A percentile compares a stretch with the other conserved stretches of the same genome.
Conservation (phyloP, 2,797 vertebrate species). For the Pachyuromys duprasi region DNA sequence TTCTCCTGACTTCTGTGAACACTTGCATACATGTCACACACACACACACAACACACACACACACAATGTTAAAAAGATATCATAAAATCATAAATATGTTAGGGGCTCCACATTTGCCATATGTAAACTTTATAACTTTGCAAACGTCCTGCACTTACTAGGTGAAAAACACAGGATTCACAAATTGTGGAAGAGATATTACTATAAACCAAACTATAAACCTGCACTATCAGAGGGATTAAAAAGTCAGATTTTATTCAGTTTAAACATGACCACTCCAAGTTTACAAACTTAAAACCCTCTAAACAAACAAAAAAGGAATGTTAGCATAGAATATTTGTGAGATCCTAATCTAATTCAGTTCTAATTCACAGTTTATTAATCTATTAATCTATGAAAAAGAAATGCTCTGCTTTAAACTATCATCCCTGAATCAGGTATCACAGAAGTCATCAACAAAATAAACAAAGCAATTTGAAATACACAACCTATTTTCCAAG, state of each 20-base stretch:
- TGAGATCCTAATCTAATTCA: background rate
- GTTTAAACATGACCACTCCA: slow-evolving; percentile 30
- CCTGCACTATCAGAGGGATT: background rate
- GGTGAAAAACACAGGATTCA: slow-evolving; percentile 44
- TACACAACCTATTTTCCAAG: slow-evolving; percentile 24
- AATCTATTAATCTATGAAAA: slow-evolving; percentile 22
- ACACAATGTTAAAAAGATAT: background rate
- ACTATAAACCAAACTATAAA: background rate
- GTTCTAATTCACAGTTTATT: slow-evolving; percentile 32
- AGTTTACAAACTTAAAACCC: background rate
- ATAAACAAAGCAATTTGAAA: slow-evolving; percentile 53
- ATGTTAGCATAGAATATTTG: background rate
- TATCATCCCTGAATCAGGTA: background rate
- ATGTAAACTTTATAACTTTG: slow-evolving; percentile 31
- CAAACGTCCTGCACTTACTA: background rate
- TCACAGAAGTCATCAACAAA: slow-evolving; percentile 52
- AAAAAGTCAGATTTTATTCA: slow-evolving; percentile 35
- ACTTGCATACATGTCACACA: background rate
- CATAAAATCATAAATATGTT: slow-evolving; percentile 12
- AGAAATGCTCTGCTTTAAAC: background rate
- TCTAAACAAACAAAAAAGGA: background rate
- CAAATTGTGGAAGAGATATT: slow-evolving; percentile 3
- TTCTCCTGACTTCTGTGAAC: background rate
- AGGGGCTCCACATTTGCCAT: background rate
- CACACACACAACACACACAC: too few relatives aligned